These are phyloP conservation scores for Ruditapes philippinarum DNA, from an alignment of 1,140 invertebrate genomes.

Conservation along the genomic window DNA sequence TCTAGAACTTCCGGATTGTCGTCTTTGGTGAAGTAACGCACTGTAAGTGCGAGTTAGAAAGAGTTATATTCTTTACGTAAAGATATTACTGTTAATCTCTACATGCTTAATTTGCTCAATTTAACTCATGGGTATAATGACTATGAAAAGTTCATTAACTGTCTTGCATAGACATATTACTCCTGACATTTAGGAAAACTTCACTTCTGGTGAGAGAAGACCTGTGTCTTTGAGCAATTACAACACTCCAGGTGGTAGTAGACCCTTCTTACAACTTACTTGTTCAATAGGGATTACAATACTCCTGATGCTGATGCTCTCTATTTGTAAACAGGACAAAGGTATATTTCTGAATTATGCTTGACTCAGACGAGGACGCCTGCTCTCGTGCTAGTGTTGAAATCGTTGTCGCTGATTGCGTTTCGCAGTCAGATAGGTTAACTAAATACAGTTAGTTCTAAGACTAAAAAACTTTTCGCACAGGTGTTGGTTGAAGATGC, in stretches of 20 bases:
- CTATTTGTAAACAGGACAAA: not conserved
- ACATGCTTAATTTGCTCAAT: constrained; percentile 17
- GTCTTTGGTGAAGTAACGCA: not conserved
- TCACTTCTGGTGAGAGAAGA: too few relatives aligned
- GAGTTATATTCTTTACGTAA: not conserved
- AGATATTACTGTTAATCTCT: too few relatives aligned
- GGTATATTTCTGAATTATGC: not conserved
- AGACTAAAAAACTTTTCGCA: too few relatives aligned
- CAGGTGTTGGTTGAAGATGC: too few relatives aligned
- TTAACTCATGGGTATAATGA: not conserved
- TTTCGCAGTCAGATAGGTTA: not conserved
- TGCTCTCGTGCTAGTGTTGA: too few relatives aligned
- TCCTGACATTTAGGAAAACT: too few relatives aligned
- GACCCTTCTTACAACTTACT: not conserved
- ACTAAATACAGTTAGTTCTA: constrained; percentile 9
- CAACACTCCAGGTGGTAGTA: not conserved
- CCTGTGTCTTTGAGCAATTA: not conserved
- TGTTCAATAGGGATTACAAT: not conserved
- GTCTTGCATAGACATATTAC: not conserved
- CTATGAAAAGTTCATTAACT: not conserved
- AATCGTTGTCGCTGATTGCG: not conserved
- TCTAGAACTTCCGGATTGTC: not conserved
- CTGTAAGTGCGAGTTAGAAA: not conserved
- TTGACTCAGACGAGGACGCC: not conserved
- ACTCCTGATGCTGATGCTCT: not conserved